phyloP scores from a whole-genome alignment of 2,888 invertebrate species.

The Smittia sp. region DNA sequence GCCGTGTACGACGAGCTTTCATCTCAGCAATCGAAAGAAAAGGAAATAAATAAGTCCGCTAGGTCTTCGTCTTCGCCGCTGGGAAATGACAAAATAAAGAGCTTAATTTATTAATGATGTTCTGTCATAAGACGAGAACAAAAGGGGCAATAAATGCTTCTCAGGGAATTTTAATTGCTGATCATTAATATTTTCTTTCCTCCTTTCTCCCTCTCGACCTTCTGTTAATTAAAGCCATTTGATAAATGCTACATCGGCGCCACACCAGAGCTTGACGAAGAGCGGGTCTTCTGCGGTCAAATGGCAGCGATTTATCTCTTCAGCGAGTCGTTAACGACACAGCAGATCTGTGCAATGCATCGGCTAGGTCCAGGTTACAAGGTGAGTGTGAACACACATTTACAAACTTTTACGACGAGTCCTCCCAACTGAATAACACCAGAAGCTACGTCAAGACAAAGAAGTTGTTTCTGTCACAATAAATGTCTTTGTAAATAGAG shows the following conservation, averaged over 20 bases:
- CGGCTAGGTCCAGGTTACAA: constrained; percentile 98
- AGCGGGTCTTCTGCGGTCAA: constrained; percentile 98
- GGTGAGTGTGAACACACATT: constrained; percentile 58
- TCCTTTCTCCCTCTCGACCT: constrained; percentile 31
- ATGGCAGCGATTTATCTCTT: constrained; percentile 99
- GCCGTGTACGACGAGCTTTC: not conserved
- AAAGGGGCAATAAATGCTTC: constrained; percentile 17
- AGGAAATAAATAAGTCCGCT: not conserved
- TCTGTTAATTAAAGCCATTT: constrained; percentile 72
- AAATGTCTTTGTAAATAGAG: constrained; percentile 40
- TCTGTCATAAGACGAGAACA: not conserved
- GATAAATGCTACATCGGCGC: constrained; percentile 99
- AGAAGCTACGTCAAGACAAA: constrained; percentile 38
- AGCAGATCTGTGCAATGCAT: constrained; percentile 98
- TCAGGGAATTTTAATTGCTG: constrained; percentile 28
- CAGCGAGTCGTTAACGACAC: constrained; percentile 93
- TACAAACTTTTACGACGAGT: not conserved
- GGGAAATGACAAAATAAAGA: constrained; percentile 17
- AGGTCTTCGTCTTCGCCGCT: not conserved
- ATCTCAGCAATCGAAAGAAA: not conserved
- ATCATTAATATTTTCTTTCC: constrained; percentile 36
- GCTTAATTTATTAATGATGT: constrained; percentile 25
- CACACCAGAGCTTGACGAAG: constrained; percentile 93
- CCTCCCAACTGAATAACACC: constrained; percentile 5
- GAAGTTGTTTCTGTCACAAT: constrained; percentile 41